Evolutionary conservation across 2,113 vertebrate genomes (phyloP).

Genomic region (Murina feae): DNA sequence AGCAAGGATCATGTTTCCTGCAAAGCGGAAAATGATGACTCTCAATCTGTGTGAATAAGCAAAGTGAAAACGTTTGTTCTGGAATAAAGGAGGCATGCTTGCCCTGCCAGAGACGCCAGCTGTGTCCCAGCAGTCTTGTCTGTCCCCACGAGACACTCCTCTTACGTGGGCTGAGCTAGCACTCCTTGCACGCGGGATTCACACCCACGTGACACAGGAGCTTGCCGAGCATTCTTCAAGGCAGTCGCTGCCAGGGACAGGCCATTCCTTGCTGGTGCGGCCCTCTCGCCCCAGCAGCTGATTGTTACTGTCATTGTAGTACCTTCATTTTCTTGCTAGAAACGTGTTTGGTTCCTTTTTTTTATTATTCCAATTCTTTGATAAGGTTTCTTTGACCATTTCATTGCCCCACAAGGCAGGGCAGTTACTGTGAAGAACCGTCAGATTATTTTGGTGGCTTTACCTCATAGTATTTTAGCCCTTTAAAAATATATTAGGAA

Average conservation of each 20-base stretch:
- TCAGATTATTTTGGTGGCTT: background rate
- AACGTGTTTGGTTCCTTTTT: background rate
- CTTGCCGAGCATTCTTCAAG: background rate
- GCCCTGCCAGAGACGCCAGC: background rate
- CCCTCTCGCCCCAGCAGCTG: background rate
- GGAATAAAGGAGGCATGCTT: background rate
- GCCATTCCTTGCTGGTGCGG: background rate
- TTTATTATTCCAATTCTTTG: background rate
- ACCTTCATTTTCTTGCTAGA: background rate
- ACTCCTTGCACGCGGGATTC: accelerated
- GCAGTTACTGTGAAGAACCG: background rate
- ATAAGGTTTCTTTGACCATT: background rate
- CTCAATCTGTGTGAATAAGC: background rate
- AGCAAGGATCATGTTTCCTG: background rate
- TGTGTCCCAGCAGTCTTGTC: background rate
- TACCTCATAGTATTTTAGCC: background rate
- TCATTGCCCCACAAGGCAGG: background rate
- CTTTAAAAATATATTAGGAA: background rate
- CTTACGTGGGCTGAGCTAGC: background rate
- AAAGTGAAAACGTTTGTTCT: background rate
- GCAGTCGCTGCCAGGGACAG: background rate
- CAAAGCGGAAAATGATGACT: background rate
- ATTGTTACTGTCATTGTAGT: background rate
- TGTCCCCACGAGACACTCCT: background rate
- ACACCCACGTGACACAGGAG: background rate